Evolutionary conservation across 2,113 vertebrate genomes (phyloP), one percentile per base, ranked within the genome.

Genomic region (Micronisus gabar): DNA sequence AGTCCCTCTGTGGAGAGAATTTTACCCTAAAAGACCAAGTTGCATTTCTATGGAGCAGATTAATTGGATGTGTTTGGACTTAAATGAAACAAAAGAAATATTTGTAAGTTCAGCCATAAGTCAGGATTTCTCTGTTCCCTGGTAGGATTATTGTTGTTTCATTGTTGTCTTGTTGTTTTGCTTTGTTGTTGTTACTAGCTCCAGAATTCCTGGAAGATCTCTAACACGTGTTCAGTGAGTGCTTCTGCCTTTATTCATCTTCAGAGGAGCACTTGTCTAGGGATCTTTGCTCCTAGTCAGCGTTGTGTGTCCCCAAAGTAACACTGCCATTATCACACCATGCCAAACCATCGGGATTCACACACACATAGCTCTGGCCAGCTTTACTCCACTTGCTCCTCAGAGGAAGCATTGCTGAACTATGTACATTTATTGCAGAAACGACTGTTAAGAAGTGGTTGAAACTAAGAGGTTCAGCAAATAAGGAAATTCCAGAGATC

Each of bases 401-500:
- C 19, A 56, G 48, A 78, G 40, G 34, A 66, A 66, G 26, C 38
- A 15, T 18, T 38, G 12, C 34, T 4, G 9, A 68, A 30, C 11
- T 62, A 10, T 22, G 10, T 48, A 27, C 0, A 0, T 38, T 80
- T 25, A 32, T 65, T 87, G 62, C 14, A 88, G 36, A 82, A 93
- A 68, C 2, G 0, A 48, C 30, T 40, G 26, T 40, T 65, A 66
- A 78, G 55, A 45, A 59, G 48, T 0, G 2, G 19, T 48, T 61
- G 66, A 72, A 93, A 80, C 27, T 0, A 8, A 82, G 30, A 81
- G 21, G 25, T 87, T 84, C 70, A 63, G 47, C 52, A 91, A 89
- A 63, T 68, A 82, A 91, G 58, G 74, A 92, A 91, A 93, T 91
- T 82, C 62, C 87, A 76, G 17, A 88, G 34, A 82, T 72, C 81